Conservation (phyloP, 1,140 invertebrate species). For the Leptinotarsa undecemlineata region DNA sequence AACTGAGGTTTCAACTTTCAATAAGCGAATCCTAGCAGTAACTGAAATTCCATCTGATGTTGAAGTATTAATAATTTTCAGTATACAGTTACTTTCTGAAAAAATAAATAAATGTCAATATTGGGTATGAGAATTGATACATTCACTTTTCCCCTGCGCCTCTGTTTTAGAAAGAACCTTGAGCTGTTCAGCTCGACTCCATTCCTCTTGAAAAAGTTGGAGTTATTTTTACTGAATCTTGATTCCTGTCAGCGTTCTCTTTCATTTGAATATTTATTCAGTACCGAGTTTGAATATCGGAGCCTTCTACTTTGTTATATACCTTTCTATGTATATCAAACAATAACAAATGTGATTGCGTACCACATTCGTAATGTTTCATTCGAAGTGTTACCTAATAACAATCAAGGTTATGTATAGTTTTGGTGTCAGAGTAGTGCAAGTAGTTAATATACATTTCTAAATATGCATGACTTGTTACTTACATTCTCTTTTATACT, state of each 20-base stretch:
- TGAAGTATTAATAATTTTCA: no score
- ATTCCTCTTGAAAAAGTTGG: conserved; percentile 40
- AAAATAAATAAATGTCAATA: no score
- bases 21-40: no score
- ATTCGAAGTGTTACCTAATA: conserved; percentile 43
- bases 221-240: conserved; percentile 43
- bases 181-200: conserved; percentile 42
- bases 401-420: conserved; percentile 44
- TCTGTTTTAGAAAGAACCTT: conserved; percentile 50
- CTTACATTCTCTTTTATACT: conserved; percentile 33
- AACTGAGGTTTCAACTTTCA: no score
- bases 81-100: no score
- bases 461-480: conserved; percentile 28
- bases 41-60: no score
- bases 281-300: conserved; percentile 42
- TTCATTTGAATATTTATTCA: conserved; percentile 47
- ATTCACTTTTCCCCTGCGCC: background rate
- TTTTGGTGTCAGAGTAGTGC: conserved; percentile 37
- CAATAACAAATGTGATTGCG: conserved; percentile 38
- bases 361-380: conserved; percentile 32
- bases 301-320: conserved; percentile 40
- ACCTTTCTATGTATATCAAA: conserved; percentile 42
- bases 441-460: conserved; percentile 38
- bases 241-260: conserved; percentile 41
- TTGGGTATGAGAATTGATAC: no score